Conservation (phyloP, 2,797 vertebrate genomes). For the Chelonia mydas region DNA sequence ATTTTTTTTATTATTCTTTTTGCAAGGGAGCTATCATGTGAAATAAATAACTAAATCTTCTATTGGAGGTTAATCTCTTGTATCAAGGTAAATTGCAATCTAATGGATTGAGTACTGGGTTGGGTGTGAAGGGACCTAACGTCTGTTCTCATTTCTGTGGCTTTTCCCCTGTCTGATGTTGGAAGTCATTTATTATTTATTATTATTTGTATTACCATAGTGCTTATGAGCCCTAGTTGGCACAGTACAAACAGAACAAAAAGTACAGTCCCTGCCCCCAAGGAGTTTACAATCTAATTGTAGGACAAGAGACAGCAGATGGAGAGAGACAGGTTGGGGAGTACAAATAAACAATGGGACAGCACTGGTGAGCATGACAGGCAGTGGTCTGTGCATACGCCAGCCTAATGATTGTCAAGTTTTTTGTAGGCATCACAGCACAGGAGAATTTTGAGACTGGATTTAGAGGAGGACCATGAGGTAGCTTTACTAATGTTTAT, state of each 20-base stretch:
- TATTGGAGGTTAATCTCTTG: neutral
- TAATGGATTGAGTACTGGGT: neutral
- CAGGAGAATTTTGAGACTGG: neutral
- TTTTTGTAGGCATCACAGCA: neutral
- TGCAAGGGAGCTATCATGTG: neutral
- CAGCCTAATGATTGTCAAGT: neutral
- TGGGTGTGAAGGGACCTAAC: neutral
- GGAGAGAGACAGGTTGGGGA: neutral
- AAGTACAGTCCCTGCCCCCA: neutral
- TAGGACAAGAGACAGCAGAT: neutral
- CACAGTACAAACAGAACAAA: neutral
- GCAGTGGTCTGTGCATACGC: neutral
- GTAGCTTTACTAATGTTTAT: neutral
- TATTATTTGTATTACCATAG: neutral
- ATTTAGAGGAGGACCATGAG: neutral
- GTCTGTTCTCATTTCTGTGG: neutral
- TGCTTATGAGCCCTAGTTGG: neutral
- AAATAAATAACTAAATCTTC: neutral
- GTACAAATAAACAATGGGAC: neutral
- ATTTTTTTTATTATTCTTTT: neutral
- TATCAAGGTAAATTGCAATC: neutral
- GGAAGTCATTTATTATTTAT: neutral
- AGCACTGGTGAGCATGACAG: neutral
- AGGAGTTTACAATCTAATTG: neutral
- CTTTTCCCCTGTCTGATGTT: fast-evolving